Base-by-base conservation (phyloP, 2,113 vertebrate species). In the Myotis yumanensis region DNA sequence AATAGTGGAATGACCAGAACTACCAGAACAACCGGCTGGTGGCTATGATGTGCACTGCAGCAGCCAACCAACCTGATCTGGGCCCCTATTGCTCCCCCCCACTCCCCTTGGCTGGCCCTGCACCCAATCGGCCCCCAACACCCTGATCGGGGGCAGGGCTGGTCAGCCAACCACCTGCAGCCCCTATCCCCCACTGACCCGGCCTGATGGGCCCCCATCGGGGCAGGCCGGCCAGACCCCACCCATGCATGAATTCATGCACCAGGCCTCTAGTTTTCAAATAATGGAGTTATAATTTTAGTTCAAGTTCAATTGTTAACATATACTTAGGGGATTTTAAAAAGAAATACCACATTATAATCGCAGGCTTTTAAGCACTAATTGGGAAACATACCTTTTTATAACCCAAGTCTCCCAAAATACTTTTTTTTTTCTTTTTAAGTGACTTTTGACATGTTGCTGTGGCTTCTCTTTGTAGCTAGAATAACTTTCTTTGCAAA, bases 321-420 rank as follows among this genome's bases (percentile, higher is more conserved):
- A 86, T 86, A 75, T 59, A 79, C 23, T 91, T 93, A 66, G 28
- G 30, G 22, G 43, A 71, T 69, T 86, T 94, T 96, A 43, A 16
- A 59, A 87, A 81, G 57, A 43, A 86, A 80, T 12, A 40, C 15
- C 59, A 92, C 35, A 54, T 76, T 71, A 66, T 96, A 91, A 96
- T 91, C 66, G 43, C 20, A 96, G 40, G 52, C n/a, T 95, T 96
- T 96, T 80, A 96, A 89, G 51, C 86, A 94, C n/a, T 93, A 83
- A 86, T 86, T 86, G 76, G 14, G 59, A 94, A 93, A 82, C 1
- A 59, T 32, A 92, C 6, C 18, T 89, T 96, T 92, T 89, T 80
- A 86, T 76, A 92, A 57, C 64, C 16, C 75, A 96, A 83, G 22
- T 81, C 30, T 59, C 35, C 10, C 69, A 91, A 93, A 89, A 84